Conservation (phyloP, 2,888 invertebrate genomes). For the Bugula neritina region DNA sequence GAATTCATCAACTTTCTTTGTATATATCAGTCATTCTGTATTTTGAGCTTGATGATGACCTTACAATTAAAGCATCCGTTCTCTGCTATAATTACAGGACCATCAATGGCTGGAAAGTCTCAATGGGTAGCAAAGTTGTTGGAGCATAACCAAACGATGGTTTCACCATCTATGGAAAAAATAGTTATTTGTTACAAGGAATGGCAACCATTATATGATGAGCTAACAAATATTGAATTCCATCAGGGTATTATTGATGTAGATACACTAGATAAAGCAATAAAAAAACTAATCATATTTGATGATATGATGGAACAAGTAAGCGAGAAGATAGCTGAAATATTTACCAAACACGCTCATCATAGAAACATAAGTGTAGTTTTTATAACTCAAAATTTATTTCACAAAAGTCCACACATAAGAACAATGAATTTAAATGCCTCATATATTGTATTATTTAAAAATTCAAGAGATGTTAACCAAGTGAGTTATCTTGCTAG, state of each 20-base stretch:
- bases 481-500: background rate
- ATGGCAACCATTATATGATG: conserved; percentile 16
- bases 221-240: background rate
- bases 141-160: background rate
- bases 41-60: background rate
- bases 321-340: conserved; percentile 12
- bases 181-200: conserved; percentile 12
- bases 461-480: conserved; percentile 15
- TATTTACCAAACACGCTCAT: conserved; percentile 15
- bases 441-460: background rate
- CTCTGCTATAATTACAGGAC: conserved; percentile 8
- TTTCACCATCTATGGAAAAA: background rate
- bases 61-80: conserved; percentile 7
- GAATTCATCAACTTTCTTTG: too few species aligned
- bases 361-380: conserved; percentile 9
- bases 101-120: conserved; percentile 7
- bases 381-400: conserved; percentile 20
- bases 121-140: background rate
- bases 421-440: conserved; percentile 19
- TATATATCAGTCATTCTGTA: background rate
- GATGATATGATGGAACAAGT: conserved; percentile 27
- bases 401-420: conserved; percentile 24
- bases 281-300: conserved; percentile 4
- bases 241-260: conserved; percentile 15
- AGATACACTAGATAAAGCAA: background rate